Base-by-base conservation (phyloP, 2,113 vertebrate genomes). In the Pygoscelis adeliae region DNA sequence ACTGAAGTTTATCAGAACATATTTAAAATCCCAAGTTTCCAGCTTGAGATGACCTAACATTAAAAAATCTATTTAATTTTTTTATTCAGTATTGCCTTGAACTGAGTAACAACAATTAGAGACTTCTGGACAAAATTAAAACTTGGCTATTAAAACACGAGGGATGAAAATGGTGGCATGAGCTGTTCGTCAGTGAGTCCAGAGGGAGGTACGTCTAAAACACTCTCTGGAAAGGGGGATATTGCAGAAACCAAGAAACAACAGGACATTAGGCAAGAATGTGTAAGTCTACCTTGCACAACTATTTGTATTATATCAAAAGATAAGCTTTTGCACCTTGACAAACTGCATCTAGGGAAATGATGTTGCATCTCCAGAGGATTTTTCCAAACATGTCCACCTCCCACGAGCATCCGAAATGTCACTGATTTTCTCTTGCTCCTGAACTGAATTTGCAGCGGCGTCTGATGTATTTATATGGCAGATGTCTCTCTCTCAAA, bases 81-180 rank as follows among this genome's bases (percentile, higher is more conserved):
- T 71, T 62, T 40, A 47, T 30, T 89, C 27, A 17, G 15, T 46
- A 77, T 5, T 59, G 32, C 9, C 13, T 49, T 83, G 20, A 90
- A 90, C 32, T 18, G n/a, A 79, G 13, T 52, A 74, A 52, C 29
- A 71, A 29, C 0, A 0, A 42, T 20, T 44, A 61, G 15, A 80
- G n/a, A 47, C 10, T 77, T 44, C 36, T 40, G 13, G 27, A 46
- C 3, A 72, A 80, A 73, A 56, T 42, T 27, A 55, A 62, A 70
- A 36, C 11, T 30, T 20, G 11, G 6, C 36, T 69, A 21, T 25
- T 76, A 62, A 67, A 77, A 74, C 20, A 63, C 0, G 0, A 23
- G 6, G 18, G 6, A 30, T 5, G 23, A n/a, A 47, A 85, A 15
- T 0, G 3, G 5, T 3, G 9, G 11, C 23, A 55, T 2, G 71